Conservation (phyloP, 2,113 vertebrate genomes). For the Trichomycterus rosablanca region DNA sequence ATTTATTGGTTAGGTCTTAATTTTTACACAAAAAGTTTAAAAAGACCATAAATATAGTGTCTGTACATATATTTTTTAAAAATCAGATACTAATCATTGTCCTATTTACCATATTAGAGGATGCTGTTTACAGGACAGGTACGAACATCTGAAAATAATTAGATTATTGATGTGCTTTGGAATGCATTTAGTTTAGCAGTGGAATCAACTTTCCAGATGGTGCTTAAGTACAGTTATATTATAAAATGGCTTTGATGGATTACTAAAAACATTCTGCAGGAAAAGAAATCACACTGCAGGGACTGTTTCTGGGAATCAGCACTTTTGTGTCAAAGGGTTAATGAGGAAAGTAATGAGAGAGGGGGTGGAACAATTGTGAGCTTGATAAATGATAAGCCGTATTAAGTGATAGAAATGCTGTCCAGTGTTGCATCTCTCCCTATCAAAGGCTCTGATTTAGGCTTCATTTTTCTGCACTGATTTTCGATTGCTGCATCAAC, state of each 20-base stretch:
- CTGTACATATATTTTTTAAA: no score
- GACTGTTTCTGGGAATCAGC: neutral
- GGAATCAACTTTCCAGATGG: no score
- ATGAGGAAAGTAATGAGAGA: neutral
- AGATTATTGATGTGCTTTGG: no score
- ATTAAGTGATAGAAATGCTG: neutral
- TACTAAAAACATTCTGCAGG: neutral
- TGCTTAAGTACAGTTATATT: neutral
- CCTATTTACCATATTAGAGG: no score
- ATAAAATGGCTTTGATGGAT: conserved; percentile 8
- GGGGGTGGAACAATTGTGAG: neutral
- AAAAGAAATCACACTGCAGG: neutral
- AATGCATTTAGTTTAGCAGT: no score
- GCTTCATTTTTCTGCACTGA: neutral
- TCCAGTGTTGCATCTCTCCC: neutral
- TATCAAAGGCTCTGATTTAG: neutral
- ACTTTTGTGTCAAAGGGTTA: neutral
- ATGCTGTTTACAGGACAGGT: neutral
- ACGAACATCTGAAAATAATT: no score
- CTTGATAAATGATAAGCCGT: neutral
- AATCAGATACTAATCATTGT: no score
- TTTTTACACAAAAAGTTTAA: no score
- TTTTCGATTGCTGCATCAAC: conserved; percentile 38
- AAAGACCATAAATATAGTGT: no score
- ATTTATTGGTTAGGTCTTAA: no score